These are phyloP conservation scores for Oryctolagus cuniculus DNA, from an alignment of 2,113 vertebrate species.

Conservation along the genomic window mOryCun1.1 NC_091434.1:117373001-117373500, in stretches of 20 bases:
- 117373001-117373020: neutral
- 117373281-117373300: neutral
- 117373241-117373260: neutral
- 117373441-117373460: neutral
- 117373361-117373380: neutral
- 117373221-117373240: neutral
- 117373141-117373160: neutral
- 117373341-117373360: neutral
- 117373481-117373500: neutral
- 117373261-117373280: neutral
- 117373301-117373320: neutral
- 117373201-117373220: neutral
- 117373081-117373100: neutral
- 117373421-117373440: neutral
- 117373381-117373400: neutral
- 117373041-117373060: neutral
- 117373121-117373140: neutral
- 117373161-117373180: neutral
- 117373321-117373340: neutral
- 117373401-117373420: neutral
- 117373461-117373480: neutral
- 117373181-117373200: neutral
- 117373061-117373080: neutral
- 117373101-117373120: conserved; percentile 8
- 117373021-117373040: neutral